Evolutionary conservation across 2,888 invertebrate species (phyloP).

Genomic region (Trissoscelio sp.): DNA sequence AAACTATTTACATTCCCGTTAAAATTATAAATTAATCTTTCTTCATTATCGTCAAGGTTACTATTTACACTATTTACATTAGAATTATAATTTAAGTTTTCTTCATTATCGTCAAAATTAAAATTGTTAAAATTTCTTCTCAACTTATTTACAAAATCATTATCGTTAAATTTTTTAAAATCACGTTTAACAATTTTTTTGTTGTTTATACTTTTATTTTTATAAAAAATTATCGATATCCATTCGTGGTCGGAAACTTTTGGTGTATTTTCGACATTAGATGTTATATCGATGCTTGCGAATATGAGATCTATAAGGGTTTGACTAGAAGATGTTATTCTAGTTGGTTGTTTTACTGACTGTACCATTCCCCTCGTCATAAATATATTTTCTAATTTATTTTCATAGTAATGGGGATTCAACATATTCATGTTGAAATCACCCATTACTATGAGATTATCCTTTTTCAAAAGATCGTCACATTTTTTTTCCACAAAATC

Average conservation of each 20-base stretch:
- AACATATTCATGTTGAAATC: too few relatives aligned
- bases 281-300: too few relatives aligned
- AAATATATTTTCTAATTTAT: slow-evolving; percentile 20
- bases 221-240: slow-evolving; percentile 19
- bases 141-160: slow-evolving; percentile 15
- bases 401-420: slow-evolving; percentile 10
- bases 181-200: slow-evolving; percentile 24
- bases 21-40: too few relatives aligned
- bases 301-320: too few relatives aligned
- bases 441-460: slow-evolving; percentile 33
- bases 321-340: too few relatives aligned
- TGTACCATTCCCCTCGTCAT: too few relatives aligned
- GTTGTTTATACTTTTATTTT: background rate
- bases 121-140: slow-evolving; percentile 19
- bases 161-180: slow-evolving; percentile 33
- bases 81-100: slow-evolving; percentile 5
- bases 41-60: too few relatives aligned
- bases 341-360: too few relatives aligned
- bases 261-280: slow-evolving; percentile 19
- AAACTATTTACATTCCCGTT: too few relatives aligned
- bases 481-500: slow-evolving; percentile 11
- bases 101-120: too few relatives aligned
- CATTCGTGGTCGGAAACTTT: too few relatives aligned
- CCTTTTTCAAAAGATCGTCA: slow-evolving; percentile 1
- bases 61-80: background rate